Conservation (phyloP, 2,797 vertebrate species). For the Chrysocyon brachyurus region DNA sequence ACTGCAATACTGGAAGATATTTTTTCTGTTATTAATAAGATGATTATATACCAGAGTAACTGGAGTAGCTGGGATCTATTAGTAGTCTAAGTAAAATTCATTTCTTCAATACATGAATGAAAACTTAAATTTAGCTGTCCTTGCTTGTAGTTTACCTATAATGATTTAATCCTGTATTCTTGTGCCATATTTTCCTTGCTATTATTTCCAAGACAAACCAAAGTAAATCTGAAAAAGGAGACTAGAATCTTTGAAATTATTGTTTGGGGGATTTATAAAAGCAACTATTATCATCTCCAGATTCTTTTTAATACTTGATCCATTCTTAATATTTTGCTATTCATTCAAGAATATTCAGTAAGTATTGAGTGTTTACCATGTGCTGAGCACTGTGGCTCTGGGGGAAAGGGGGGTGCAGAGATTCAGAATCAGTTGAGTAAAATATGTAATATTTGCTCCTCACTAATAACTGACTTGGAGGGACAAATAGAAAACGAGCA, state of each 20-base stretch:
- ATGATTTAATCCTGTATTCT: conserved; percentile 75
- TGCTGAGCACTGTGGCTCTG: background rate
- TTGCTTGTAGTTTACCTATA: conserved; percentile 62
- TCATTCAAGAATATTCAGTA: background rate
- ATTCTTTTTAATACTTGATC: conserved; percentile 52
- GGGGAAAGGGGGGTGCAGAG: background rate
- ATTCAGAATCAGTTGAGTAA: conserved; percentile 34
- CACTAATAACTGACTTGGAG: background rate
- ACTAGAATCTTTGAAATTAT: conserved; percentile 50
- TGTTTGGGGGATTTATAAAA: conserved; percentile 56
- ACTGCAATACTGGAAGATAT: conserved; percentile 79
- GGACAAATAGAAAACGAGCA: conserved; percentile 22
- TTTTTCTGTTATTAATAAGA: conserved; percentile 74
- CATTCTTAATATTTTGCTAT: conserved; percentile 42
- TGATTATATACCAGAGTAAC: conserved; percentile 70
- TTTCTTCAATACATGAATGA: conserved; percentile 77
- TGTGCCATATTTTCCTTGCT: conserved; percentile 72
- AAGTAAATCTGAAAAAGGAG: conserved; percentile 68
- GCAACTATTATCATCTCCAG: background rate
- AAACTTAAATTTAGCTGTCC: conserved; percentile 74
- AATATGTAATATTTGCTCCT: background rate
- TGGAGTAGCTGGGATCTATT: conserved; percentile 75
- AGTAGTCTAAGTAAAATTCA: conserved; percentile 79
- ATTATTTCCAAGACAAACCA: conserved; percentile 69
- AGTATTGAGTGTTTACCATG: background rate